Evolutionary conservation across 2,113 vertebrate species (phyloP).

Genomic region (Alosa alosa): DNA sequence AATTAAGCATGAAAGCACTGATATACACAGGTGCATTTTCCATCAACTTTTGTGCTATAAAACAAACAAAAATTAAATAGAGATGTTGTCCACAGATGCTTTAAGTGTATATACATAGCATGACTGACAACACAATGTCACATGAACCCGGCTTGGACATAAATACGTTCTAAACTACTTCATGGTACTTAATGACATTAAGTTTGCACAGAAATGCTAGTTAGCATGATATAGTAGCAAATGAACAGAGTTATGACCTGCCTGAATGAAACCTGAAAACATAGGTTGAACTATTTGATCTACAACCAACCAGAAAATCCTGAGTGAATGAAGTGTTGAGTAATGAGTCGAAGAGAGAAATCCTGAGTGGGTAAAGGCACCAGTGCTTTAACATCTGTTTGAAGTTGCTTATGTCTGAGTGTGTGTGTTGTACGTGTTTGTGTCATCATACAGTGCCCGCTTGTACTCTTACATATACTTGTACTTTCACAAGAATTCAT

Average conservation of each 20-base stretch:
- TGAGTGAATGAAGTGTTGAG: conserved; percentile 45
- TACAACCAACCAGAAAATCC: conserved; percentile 49
- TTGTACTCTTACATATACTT: conserved; percentile 34
- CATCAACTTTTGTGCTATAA: conserved; percentile 6
- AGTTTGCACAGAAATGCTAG: neutral
- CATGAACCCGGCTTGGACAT: conserved; percentile 1
- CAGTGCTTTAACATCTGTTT: conserved; percentile 53
- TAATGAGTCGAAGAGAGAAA: conserved; percentile 53
- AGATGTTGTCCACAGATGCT: conserved; percentile 2
- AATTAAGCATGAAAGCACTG: neutral
- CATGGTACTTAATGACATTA: neutral
- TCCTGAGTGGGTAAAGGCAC: conserved; percentile 54
- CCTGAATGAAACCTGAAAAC: conserved; percentile 25
- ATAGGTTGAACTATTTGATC: conserved; percentile 19
- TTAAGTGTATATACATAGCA: conserved; percentile 11
- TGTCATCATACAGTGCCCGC: conserved; percentile 21
- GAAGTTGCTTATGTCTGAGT: conserved; percentile 38
- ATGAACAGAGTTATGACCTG: conserved; percentile 20
- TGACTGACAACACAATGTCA: conserved; percentile 17
- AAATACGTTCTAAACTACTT: conserved; percentile 16
- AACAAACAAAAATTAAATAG: conserved; percentile 11
- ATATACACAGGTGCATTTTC: neutral
- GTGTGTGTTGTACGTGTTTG: conserved; percentile 3
- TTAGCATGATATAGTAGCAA: conserved; percentile 1
- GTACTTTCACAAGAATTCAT: conserved; percentile 7